phyloP scores from a whole-genome alignment of 1,140 invertebrate species.

The Paracyclopina nana region DNA sequence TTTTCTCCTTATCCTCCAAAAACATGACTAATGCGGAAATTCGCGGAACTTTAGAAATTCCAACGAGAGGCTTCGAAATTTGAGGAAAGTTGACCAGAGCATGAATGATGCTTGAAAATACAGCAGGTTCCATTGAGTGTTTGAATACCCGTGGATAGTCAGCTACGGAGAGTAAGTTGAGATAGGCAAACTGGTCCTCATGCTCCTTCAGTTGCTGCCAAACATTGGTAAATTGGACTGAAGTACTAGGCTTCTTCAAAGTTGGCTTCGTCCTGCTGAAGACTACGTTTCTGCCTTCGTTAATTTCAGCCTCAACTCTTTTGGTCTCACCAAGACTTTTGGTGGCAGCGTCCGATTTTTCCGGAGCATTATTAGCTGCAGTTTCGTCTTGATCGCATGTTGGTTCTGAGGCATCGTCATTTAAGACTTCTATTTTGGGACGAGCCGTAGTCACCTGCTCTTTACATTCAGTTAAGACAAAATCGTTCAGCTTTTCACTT shows the following conservation, averaged over 20 bases:
- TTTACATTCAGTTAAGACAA: neutral
- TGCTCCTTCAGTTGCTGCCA: constrained; percentile 7
- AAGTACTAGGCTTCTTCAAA: constrained; percentile 15
- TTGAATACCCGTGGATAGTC: neutral
- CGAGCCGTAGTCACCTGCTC: neutral
- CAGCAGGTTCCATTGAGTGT: constrained; percentile 4
- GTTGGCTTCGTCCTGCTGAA: no score
- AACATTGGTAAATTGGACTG: constrained; percentile 14
- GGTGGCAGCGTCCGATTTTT: constrained; percentile 1
- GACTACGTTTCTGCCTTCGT: no score
- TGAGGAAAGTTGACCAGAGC: neutral
- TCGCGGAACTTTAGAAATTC: neutral
- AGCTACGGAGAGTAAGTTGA: neutral
- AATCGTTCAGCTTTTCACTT: neutral
- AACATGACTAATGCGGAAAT: constrained; percentile 2
- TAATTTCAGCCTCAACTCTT: no score
- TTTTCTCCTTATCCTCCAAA: constrained; percentile 5
- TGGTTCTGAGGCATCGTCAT: neutral
- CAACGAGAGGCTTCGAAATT: neutral
- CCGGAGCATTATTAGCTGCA: neutral
- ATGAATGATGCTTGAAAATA: neutral
- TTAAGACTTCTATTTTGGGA: constrained; percentile 7
- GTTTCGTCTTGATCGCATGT: neutral
- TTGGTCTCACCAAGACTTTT: neutral
- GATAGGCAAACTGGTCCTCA: neutral